phyloP scores from a whole-genome alignment of 2,888 invertebrate species.

The Conchocele bisecta region DNA sequence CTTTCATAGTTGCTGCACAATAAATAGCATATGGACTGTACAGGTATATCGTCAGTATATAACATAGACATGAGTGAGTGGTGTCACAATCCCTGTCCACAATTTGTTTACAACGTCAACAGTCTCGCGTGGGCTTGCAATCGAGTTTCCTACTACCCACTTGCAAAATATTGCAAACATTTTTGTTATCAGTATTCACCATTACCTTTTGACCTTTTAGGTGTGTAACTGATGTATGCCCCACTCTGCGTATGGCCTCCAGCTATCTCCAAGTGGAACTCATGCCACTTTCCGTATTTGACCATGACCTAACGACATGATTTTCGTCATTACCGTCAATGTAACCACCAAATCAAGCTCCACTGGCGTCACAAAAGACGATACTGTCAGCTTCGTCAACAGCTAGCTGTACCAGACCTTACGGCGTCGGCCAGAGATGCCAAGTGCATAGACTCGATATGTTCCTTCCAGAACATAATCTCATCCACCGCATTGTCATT shows the following conservation, averaged over 20 bases:
- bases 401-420: no score
- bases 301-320: slow-evolving; percentile 4
- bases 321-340: not conserved
- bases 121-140: no score
- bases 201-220: slow-evolving; percentile 26
- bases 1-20: no score
- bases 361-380: slow-evolving; percentile 44
- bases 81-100: no score
- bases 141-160: slow-evolving; percentile 35
- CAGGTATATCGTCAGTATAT: no score
- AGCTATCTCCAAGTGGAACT: slow-evolving; percentile 39
- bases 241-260: slow-evolving; percentile 4
- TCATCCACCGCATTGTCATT: not conserved
- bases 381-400: not conserved
- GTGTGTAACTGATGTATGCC: slow-evolving; percentile 4
- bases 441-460: not conserved
- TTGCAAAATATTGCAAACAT: slow-evolving; percentile 23
- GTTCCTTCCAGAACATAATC: slow-evolving; percentile 5
- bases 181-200: slow-evolving; percentile 38
- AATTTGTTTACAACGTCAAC: no score
- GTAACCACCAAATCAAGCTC: slow-evolving; percentile 10
- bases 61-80: no score
- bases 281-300: not conserved
- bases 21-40: no score
- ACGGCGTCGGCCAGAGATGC: not conserved